Base-by-base conservation (phyloP, 2,113 vertebrate species). In the Ageneiosus marmoratus region DNA sequence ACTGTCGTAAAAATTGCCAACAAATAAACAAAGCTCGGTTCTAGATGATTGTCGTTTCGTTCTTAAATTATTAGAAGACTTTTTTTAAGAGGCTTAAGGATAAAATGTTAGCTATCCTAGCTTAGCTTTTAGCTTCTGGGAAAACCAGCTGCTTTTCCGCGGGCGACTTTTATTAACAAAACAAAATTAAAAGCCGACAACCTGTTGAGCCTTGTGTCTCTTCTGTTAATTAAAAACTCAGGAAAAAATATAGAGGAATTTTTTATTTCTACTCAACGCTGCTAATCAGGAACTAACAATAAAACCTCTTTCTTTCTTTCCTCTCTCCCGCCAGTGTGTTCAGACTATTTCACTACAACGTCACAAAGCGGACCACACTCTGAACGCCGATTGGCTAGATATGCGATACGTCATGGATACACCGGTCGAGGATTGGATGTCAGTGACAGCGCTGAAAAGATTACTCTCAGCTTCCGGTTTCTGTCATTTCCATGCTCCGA, bases 321-420 rank as follows among this genome's bases (percentile, higher is more conserved):
- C 22, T 87, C 77, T 79, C 88, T 89, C 89, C 89, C 89, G 88
- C 89, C 89, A 89, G 83, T 85, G 10, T 51, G 62, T 89, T 88
- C 85, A 79, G 74, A 86, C 32, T 62, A 70, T 29, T 58, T 67
- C 48, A 24, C 37, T 46, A 13, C n/a, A 50, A 77, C 70, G 60
- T 81, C 34, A 72, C 55, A 34, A 11, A 76, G 29, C 46, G 55
- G 67, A 70, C 63, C 24, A 24, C 4, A 51, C 46, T n/a, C 74
- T 83, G 20, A 5, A 29, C 50, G 79, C 76, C 83, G 86, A 90
- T 89, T 89, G 78, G 89, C 46, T 85, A 24, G 20, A 20, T 11
- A 29, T 20, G 16, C 41, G 4, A n/a, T 7, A 77, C 34, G 81
- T 6, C 48, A 84, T 81, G 55, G 22, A 80, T 15, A 56, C n/a